Evolutionary conservation across 1,140 invertebrate species (phyloP).

Genomic region (Drosophila mojavensis): DNA sequence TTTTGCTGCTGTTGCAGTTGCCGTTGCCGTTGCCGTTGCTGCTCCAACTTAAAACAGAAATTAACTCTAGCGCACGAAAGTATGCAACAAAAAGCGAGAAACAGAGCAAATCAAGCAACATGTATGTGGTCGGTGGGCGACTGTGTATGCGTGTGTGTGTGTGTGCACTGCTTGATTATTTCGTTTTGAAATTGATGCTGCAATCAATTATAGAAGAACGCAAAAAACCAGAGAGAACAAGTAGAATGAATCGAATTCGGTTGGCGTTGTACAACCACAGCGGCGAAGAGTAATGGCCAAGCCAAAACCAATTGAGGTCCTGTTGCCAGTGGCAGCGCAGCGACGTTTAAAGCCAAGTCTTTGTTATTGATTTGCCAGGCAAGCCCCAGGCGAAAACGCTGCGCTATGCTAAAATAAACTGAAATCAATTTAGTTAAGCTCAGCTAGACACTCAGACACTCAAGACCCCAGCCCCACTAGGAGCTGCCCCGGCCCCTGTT

Average conservation of each 20-base stretch:
- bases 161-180: slow-evolving; percentile 69
- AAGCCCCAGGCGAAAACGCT: slow-evolving; percentile 30
- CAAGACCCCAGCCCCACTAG: background rate
- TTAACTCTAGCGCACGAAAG: slow-evolving; percentile 70
- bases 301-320: slow-evolving; percentile 47
- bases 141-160: slow-evolving; percentile 23
- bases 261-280: slow-evolving; percentile 40
- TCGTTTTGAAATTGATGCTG: slow-evolving; percentile 77
- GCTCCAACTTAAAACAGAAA: slow-evolving; percentile 72
- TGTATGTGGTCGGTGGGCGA: slow-evolving; percentile 19
- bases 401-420: slow-evolving; percentile 71
- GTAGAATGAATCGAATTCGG: slow-evolving; percentile 53
- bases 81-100: slow-evolving; percentile 52
- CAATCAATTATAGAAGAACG: slow-evolving; percentile 71
- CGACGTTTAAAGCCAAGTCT: slow-evolving; percentile 68
- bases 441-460: slow-evolving; percentile 4
- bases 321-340: slow-evolving; percentile 36
- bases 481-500: background rate
- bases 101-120: slow-evolving; percentile 44
- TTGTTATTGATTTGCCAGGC: slow-evolving; percentile 59
- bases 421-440: slow-evolving; percentile 79
- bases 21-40: slow-evolving; percentile 18
- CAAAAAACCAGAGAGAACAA: slow-evolving; percentile 18
- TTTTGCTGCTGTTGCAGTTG: slow-evolving; percentile 45
- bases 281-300: slow-evolving; percentile 59